These are phyloP conservation scores for Dipodomys spectabilis DNA, from an alignment of 2,113 vertebrate species.

Conservation along the genomic window DNA sequence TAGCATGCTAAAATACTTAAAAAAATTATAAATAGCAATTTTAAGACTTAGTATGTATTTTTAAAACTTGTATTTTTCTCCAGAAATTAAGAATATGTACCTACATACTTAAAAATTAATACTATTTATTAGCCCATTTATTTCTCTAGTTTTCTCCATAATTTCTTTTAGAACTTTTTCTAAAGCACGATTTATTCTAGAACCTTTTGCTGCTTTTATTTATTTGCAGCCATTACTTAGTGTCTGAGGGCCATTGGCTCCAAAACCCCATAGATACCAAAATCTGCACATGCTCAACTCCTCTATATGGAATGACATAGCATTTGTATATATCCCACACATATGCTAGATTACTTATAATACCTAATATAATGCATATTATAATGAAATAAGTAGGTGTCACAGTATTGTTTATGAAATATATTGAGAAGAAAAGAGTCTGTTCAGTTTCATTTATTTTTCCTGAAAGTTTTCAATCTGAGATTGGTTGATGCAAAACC, in stretches of 20 bases:
- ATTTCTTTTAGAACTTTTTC: not conserved
- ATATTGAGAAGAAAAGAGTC: not conserved
- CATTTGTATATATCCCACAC: not conserved
- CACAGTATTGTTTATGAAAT: not conserved
- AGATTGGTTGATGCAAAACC: not conserved
- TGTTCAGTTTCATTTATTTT: not conserved
- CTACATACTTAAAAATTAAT: not conserved
- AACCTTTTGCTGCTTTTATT: not conserved
- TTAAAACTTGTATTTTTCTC: not conserved
- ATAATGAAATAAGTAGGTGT: not conserved
- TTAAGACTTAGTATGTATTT: not conserved
- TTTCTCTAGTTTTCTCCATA: not conserved
- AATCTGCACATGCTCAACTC: not conserved
- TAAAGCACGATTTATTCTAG: not conserved
- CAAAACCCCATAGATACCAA: not conserved
- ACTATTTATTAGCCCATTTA: not conserved
- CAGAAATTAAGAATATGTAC: not conserved
- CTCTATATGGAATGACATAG: not conserved
- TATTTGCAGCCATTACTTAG: not conserved
- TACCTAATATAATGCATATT: not conserved
- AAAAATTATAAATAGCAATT: constrained; percentile 28
- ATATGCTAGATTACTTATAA: not conserved
- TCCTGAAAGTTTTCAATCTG: not conserved
- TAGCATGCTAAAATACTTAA: constrained; percentile 36
- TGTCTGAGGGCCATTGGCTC: not conserved